Percentiles rank a stretch among this genome's conserved stretches.
Evolutionary conservation across 1,140 invertebrate species (phyloP).

Genomic region (Platorchestia sp.): DNA sequence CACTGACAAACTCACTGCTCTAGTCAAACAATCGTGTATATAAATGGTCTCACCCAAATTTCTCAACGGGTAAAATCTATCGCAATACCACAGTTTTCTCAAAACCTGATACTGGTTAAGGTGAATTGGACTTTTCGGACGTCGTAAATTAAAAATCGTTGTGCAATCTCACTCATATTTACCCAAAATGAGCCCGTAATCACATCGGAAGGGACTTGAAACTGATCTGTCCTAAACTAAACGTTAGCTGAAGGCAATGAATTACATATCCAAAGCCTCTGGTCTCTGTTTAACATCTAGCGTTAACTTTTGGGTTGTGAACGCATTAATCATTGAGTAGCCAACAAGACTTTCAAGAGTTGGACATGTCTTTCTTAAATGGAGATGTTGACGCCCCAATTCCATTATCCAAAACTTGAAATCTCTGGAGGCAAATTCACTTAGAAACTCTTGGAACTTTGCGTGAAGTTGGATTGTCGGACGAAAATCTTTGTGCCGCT

Average conservation of each 20-base stretch:
- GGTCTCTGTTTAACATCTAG: neutral
- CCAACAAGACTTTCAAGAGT: constrained; percentile 20
- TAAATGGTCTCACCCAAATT: too few relatives aligned
- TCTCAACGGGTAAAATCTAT: too few relatives aligned
- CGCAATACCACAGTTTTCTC: too few relatives aligned
- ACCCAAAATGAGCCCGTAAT: too few relatives aligned
- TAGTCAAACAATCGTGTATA: too few relatives aligned
- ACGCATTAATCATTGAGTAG: neutral
- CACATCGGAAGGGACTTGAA: too few relatives aligned
- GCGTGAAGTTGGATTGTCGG: constrained; percentile 32
- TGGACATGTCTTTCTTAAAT: constrained; percentile 40
- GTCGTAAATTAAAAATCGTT: too few relatives aligned
- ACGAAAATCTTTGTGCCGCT: constrained; percentile 17
- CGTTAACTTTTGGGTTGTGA: neutral
- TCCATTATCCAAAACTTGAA: constrained; percentile 53
- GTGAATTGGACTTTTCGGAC: too few relatives aligned
- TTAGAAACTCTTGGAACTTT: constrained; percentile 49
- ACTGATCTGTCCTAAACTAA: neutral
- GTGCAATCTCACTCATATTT: too few relatives aligned
- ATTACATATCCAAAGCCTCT: neutral
- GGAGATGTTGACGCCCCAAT: constrained; percentile 55
- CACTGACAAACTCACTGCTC: too few relatives aligned
- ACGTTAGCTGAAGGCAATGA: neutral
- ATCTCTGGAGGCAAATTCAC: constrained; percentile 55
- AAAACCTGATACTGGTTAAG: too few relatives aligned